phyloP scores from a whole-genome alignment of 2,113 vertebrate genomes.

The Leuciscus idus region DNA sequence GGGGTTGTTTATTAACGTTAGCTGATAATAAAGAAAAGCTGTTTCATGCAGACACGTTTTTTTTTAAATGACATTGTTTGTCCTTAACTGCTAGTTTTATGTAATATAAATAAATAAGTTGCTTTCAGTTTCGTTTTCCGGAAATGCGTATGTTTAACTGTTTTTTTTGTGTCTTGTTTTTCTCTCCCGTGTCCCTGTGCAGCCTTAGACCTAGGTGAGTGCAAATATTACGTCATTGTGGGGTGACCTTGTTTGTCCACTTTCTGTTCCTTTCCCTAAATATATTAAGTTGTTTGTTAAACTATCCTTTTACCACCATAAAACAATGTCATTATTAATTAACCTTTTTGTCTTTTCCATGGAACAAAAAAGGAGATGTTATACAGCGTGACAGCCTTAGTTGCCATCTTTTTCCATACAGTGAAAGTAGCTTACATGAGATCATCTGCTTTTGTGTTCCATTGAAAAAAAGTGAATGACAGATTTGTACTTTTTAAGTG shows the following conservation, averaged over 20 bases:
- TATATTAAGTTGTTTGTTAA: neutral
- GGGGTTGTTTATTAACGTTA: neutral
- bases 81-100: neutral
- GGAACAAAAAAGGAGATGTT: neutral
- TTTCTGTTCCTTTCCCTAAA: neutral
- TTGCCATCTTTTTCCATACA: neutral
- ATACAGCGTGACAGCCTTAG: neutral
- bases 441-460: neutral
- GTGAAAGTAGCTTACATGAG: neutral
- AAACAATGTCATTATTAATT: no score
- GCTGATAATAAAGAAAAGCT: neutral
- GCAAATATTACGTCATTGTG: neutral
- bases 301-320: no score
- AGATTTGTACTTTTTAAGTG: no score
- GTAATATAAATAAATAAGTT: neutral
- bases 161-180: slow-evolving; percentile 38
- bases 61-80: neutral
- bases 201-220: slow-evolving; percentile 68
- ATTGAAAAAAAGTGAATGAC: neutral
- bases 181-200: slow-evolving; percentile 20
- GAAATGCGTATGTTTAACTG: neutral
- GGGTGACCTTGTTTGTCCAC: neutral
- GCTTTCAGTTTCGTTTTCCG: slow-evolving; percentile 47
- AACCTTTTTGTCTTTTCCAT: neutral
- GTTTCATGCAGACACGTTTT: neutral